phyloP scores from a whole-genome alignment of 2,797 vertebrate species.

The Loris lydekkerianus region DNA sequence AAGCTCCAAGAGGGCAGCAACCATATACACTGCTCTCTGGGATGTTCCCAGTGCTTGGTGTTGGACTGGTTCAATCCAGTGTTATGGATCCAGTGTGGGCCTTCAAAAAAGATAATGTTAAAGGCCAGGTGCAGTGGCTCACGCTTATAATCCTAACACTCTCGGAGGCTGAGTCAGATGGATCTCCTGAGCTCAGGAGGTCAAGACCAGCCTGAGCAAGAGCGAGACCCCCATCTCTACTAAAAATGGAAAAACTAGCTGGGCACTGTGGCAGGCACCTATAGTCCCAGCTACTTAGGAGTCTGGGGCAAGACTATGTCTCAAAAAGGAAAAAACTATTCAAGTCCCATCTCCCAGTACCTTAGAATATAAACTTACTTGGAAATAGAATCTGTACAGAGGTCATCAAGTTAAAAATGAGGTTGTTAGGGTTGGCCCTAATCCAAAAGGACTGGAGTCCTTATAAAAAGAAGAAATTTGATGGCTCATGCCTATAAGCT shows the following conservation, averaged over 20 bases:
- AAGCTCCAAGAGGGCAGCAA: not conserved
- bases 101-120: not conserved
- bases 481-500: not conserved
- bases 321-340: not conserved
- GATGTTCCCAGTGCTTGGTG: not conserved
- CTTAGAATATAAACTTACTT: not conserved
- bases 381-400: constrained; percentile 30
- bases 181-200: too few relatives aligned
- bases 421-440: not conserved
- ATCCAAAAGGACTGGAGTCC: not conserved
- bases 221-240: too few relatives aligned
- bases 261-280: too few relatives aligned
- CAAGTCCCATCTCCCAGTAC: not conserved
- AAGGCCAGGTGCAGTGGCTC: too few relatives aligned
- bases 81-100: not conserved
- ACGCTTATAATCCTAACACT: too few relatives aligned
- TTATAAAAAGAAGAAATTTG: not conserved
- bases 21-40: not conserved
- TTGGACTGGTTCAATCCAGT: not conserved
- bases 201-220: too few relatives aligned
- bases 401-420: constrained; percentile 36
- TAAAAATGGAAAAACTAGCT: too few relatives aligned
- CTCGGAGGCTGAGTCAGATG: too few relatives aligned
- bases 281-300: too few relatives aligned
- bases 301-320: too few relatives aligned